Evolutionary conservation across 2,113 vertebrate genomes (phyloP).

Genomic region (Psilopsiagon aymara): DNA sequence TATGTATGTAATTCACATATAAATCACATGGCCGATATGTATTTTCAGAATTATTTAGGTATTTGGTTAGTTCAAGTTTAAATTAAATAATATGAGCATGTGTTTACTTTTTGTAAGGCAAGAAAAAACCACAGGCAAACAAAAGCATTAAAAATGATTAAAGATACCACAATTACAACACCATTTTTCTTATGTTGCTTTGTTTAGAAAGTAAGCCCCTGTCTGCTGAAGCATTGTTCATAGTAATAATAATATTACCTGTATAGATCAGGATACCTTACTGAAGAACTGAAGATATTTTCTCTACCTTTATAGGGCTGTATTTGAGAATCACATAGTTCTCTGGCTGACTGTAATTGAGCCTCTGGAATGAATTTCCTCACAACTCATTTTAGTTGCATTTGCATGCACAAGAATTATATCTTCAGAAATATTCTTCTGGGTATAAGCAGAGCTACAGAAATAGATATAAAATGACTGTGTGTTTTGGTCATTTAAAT

Average conservation of each 20-base stretch:
- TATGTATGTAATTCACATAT: slow-evolving; percentile 37
- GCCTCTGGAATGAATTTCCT: not conserved
- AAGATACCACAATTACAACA: not conserved
- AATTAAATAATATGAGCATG: not conserved
- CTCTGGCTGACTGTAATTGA: not conserved
- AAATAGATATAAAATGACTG: not conserved
- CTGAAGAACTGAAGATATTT: not conserved
- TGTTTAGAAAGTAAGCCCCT: not conserved
- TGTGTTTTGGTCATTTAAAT: not conserved
- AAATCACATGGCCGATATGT: slow-evolving; percentile 2
- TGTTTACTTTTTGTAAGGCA: not conserved
- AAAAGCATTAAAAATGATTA: not conserved
- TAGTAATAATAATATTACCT: not conserved
- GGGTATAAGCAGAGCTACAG: not conserved
- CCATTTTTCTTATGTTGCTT: not conserved
- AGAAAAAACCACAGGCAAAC: not conserved
- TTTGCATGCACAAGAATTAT: not conserved
- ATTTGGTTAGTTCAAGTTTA: slow-evolving; percentile 1
- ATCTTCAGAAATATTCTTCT: not conserved
- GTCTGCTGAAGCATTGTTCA: not conserved
- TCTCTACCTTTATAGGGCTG: not conserved
- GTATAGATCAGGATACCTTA: not conserved
- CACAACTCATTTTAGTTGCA: not conserved
- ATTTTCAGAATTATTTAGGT: slow-evolving; percentile 10
- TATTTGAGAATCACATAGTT: not conserved